Evolutionary conservation across 2,113 vertebrate species (phyloP), one percentile per base, ranked within the genome.

Genomic region (Cheirogaleus medius): DNA sequence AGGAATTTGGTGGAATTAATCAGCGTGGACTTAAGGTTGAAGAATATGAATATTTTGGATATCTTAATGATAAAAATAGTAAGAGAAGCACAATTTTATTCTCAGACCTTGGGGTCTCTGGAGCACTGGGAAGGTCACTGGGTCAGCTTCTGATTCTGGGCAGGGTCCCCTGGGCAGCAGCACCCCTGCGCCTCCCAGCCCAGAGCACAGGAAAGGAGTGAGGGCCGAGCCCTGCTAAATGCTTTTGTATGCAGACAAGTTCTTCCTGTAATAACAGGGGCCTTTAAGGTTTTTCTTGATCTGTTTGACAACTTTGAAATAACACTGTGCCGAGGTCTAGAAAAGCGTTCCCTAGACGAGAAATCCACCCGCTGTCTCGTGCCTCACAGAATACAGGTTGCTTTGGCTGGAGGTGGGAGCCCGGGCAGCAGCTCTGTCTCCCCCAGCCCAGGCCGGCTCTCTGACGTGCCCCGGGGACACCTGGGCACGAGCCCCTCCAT

Each of bases 401-500:
- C 47, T 20, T 1, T 1, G 4, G n/a, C 25, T 1, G 15, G 37
- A 18, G 25, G 32, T 15, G 71, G 29, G 8, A 2, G 1, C 15
- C 1, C 1, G 71, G 18, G 96, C 97, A 97, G 95, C 97, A 89
- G 98, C 97, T 95, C 95, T 71, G 96, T 98, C 98, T 96, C 99
- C 98, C 98, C 90, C 87, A 17, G 90, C 13, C 56, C 98, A 91
- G 98, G 98, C 98, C 98, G 98, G 98, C 99, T 98, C 98, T 98
- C 98, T 98, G 97, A 97, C 98, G 98, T 98, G 98, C 98, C 99
- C 99, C 95, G 98, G 96, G 99, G 98, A 98, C 98, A 98, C 97
- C 95, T 89, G 97, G 95, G 97, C 97, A 82, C 52, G 82, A 95
- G 96, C 97, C 97, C 17, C 17, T 17, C 17, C 5, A 18, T 17